Percentiles rank a stretch among this genome's conserved stretches.
These are phyloP conservation scores for Cephus pygmeus DNA, from an alignment of 2,888 invertebrate genomes.

Conservation along the genomic window DNA sequence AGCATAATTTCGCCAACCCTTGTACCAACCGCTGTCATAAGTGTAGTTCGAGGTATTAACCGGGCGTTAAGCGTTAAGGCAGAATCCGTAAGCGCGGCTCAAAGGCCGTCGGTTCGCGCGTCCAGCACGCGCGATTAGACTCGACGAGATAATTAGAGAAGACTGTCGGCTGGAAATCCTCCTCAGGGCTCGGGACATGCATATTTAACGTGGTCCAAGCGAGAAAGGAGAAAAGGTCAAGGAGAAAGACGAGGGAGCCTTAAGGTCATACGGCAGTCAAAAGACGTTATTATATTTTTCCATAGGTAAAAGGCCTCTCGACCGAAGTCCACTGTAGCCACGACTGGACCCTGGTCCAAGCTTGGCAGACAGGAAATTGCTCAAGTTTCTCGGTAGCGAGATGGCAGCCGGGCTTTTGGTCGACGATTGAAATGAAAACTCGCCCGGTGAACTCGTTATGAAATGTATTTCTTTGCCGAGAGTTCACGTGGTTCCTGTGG, in stretches of 20 bases:
- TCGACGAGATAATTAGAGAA: conserved; percentile 60
- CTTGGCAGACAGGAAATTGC: conserved; percentile 52
- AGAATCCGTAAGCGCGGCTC: conserved; percentile 40
- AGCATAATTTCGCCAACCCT: conserved; percentile 60
- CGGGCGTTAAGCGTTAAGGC: conserved; percentile 48
- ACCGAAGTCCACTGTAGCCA: not conserved
- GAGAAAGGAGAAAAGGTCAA: conserved; percentile 29
- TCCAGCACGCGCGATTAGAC: conserved; percentile 56
- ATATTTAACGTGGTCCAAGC: conserved; percentile 36
- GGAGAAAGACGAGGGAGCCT: not conserved
- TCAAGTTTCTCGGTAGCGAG: conserved; percentile 47
- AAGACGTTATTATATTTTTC: not conserved
- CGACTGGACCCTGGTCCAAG: not conserved
- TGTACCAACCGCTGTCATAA: conserved; percentile 56
- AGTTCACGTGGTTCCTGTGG: not conserved
- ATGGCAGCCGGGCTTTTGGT: conserved; percentile 16
- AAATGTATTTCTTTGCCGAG: conserved; percentile 19
- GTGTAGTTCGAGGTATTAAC: conserved; percentile 54
- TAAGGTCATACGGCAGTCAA: not conserved
- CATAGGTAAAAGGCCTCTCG: not conserved
- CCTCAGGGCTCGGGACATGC: conserved; percentile 22
- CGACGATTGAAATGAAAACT: conserved; percentile 46
- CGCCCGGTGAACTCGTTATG: conserved; percentile 23
- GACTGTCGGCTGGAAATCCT: conserved; percentile 42
- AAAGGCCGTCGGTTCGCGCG: conserved; percentile 45